phyloP scores from a whole-genome alignment of 2,888 invertebrate genomes.

The Furcula furcula region DNA sequence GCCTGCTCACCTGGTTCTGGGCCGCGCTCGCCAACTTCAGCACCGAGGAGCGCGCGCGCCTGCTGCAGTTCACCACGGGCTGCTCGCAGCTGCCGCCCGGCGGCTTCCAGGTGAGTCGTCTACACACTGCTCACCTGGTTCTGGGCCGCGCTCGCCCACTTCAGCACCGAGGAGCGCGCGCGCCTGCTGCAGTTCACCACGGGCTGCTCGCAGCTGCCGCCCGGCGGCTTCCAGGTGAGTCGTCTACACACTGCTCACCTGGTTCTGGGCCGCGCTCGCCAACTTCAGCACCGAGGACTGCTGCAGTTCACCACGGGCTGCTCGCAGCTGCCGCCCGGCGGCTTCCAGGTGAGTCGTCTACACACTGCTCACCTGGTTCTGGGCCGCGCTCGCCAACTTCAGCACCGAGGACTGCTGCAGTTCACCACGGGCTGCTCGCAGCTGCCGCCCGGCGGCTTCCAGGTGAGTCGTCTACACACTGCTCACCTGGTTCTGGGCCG shows the following conservation, averaged over 20 bases:
- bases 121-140: conserved; percentile 9
- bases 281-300: conserved; percentile 94
- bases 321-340: conserved; percentile 91
- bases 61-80: conserved; percentile 96
- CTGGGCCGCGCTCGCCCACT: conserved; percentile 87
- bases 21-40: conserved; percentile 90
- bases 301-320: conserved; percentile 97
- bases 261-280: conserved; percentile 84
- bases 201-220: conserved; percentile 93
- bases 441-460: conserved; percentile 91
- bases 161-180: conserved; percentile 95
- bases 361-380: conserved; percentile 81
- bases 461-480: conserved; percentile 65
- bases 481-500: conserved; percentile 79
- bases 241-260: conserved; percentile 87
- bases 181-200: conserved; percentile 95
- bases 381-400: conserved; percentile 89
- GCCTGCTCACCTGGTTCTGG: conserved; percentile 84
- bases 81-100: conserved; percentile 93
- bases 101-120: conserved; percentile 84
- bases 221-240: conserved; percentile 91
- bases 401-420: conserved; percentile 94
- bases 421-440: conserved; percentile 97
- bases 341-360: conserved; percentile 82
- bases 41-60: conserved; percentile 94